Base-by-base conservation (phyloP, 2,888 invertebrate species). In the Tachina lurida region DNA sequence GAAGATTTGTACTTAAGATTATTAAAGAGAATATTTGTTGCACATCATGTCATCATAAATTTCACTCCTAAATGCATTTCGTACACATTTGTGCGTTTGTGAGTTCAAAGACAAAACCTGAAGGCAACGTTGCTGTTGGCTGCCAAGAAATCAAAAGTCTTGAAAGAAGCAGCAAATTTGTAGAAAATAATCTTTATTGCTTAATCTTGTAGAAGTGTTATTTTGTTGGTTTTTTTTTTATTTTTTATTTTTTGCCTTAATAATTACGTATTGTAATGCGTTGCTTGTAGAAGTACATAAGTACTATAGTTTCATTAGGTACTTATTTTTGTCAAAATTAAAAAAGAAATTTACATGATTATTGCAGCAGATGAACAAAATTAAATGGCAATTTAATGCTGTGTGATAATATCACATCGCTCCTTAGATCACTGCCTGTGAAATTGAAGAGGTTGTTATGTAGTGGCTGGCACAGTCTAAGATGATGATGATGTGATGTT, bases 1-100 rank as follows among this genome's bases (percentile, higher is more conserved):
- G 52, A 45, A 68, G 60, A 80, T 60, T 74, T 60, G 43, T 49
- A 52, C 22, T 74, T 67, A 19, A 70, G 68, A 70, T 75, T 82
- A 82, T 68, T 75, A 76, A 82, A 70, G 62, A 76, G 43, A 52
- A 81, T 67, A 76, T 70, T 76, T 70, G 70, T 82, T 82, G 76
- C 56, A 19, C 47, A 63, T 63, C 75, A 70, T 75, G 81, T 63
- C 54, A 56, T 82, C 68, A 82, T 82, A 82, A 82, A 82, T 82
- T 70, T 82, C 76, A 62, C 68, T 70, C 13, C 22, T 63, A 63
- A 82, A 76, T 70, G 75, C 62, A 41, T 7, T 56, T 3, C 49
- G 31, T 49, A 49, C 22, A 63, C 47, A 70, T 56, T 10, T 70
- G 15, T 22, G 13, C n/a, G 39, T 43, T 52, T 56, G 31, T 31